These are phyloP conservation scores for Plebejus argus DNA, from an alignment of 2,888 invertebrate species.

Conservation along the genomic window DNA sequence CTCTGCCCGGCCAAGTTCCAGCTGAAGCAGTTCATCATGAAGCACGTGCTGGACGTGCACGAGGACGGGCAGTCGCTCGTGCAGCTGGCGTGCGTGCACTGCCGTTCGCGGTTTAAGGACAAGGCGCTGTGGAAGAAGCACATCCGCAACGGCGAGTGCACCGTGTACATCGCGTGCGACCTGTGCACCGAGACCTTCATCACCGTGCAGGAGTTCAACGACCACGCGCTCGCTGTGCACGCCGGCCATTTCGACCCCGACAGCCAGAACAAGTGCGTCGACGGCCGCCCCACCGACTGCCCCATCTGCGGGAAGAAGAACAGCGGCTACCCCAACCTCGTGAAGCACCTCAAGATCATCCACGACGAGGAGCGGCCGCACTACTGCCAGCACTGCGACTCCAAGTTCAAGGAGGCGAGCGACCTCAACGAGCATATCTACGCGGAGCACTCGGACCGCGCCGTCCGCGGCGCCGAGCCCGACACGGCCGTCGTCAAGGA, in stretches of 20 bases:
- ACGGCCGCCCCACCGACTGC: conserved; percentile 75
- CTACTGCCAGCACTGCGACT: conserved; percentile 82
- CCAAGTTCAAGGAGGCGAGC: conserved; percentile 77
- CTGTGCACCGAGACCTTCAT: conserved; percentile 71
- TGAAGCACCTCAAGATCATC: conserved; percentile 78
- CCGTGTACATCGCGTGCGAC: conserved; percentile 80
- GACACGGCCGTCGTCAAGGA: conserved; percentile 75
- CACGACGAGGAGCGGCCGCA: conserved; percentile 75
- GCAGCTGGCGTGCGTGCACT: conserved; percentile 69
- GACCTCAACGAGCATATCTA: conserved; percentile 82
- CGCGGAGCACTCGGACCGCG: conserved; percentile 77
- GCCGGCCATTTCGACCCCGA: conserved; percentile 71
- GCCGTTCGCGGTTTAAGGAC: conserved; percentile 71
- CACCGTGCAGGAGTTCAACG: conserved; percentile 73
- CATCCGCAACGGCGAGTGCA: conserved; percentile 79
- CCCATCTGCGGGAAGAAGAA: conserved; percentile 80
- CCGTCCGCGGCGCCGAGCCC: conserved; percentile 56
- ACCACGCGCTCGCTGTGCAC: conserved; percentile 71
- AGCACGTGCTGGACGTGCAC: conserved; percentile 73
- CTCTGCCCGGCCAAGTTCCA: conserved; percentile 77
- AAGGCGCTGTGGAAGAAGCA: conserved; percentile 72
- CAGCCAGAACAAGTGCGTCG: conserved; percentile 67
- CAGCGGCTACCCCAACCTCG: conserved; percentile 78
- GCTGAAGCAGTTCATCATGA: conserved; percentile 77
- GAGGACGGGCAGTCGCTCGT: conserved; percentile 74